Conservation (phyloP, 2,113 vertebrate species). For the Coregonus clupeaformis region DNA sequence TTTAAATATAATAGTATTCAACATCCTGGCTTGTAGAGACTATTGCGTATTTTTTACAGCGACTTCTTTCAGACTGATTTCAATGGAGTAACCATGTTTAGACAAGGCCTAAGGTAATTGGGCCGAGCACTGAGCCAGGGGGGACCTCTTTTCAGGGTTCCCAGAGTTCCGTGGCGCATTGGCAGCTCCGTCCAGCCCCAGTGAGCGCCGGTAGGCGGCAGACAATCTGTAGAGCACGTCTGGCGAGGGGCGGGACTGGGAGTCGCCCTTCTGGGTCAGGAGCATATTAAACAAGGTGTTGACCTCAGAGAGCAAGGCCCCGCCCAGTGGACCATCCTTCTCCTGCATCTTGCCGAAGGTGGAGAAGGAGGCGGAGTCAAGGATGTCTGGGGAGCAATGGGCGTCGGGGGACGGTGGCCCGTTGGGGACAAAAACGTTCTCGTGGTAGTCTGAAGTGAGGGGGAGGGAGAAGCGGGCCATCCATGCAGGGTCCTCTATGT, state of each 20-base stretch:
- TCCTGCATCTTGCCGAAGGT: constrained; percentile 86
- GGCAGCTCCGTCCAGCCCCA: constrained; percentile 68
- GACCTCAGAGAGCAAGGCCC: constrained; percentile 87
- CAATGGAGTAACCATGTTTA: background rate
- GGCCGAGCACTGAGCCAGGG: background rate
- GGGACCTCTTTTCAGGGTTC: constrained; percentile 35
- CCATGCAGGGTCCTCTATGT: constrained; percentile 80
- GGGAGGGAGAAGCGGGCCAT: constrained; percentile 88
- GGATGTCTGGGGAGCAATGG: constrained; percentile 25
- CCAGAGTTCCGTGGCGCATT: constrained; percentile 32
- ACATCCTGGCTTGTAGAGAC: too few relatives aligned
- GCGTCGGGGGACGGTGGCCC: constrained; percentile 55
- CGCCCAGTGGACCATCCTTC: constrained; percentile 73
- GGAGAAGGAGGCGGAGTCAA: constrained; percentile 81
- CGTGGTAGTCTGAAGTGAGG: constrained; percentile 82
- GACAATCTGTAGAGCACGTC: constrained; percentile 87
- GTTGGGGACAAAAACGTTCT: constrained; percentile 85
- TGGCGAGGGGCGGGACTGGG: constrained; percentile 66
- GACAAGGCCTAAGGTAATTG: constrained; percentile 21
- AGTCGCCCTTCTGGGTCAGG: constrained; percentile 81
- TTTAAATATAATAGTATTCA: too few relatives aligned
- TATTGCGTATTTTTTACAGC: too few relatives aligned
- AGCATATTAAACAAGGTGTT: constrained; percentile 91
- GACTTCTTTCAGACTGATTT: too few relatives aligned
- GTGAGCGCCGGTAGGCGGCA: constrained; percentile 77